Evolutionary conservation across 2,888 invertebrate genomes (phyloP), one percentile per base, ranked within the genome.

Genomic region (Hedya salicella): DNA sequence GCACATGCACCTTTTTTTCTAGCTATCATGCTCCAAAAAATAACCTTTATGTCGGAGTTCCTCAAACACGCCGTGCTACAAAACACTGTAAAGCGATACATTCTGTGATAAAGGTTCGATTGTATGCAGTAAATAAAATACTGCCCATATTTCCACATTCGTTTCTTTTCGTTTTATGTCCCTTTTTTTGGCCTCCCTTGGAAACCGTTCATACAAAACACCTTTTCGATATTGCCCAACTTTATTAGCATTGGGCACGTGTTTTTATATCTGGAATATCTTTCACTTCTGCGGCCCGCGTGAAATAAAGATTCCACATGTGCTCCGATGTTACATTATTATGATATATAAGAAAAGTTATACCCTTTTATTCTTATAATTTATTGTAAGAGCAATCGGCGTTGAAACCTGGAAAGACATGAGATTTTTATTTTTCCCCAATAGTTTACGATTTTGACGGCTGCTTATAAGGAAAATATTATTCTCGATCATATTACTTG

Each of bases 111-210:
- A 88, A 91, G 89, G 90, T 86, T 87, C 91, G 83, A 91, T 91
- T 92, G 91, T 90, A 87, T 89, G 88, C 87, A 90, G 91, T 91
- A 92, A 92, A 92, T 92, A 92, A 92, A 90, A 92, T 91, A 92
- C 91, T 87, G 87, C 82, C 85, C 88, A 89, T 91, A 89, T 89
- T 90, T 91, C 88, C 86, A 88, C 88, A 87, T 90, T 89, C 88
- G 87, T 88, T 89, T 89, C 87, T 88, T 87, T 82, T 77, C 81
- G 78, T 88, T 88, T 91, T 91, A 90, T 86, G 85, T 80, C 86
- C 88, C 81, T 85, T 88, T 89, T 88, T 88, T 88, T 88, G 85
- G 87, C 83, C 81, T 86, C 85, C 75, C 81, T 80, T 80, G 83
- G 83, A 88, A 89, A 88, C 83, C 88, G 87, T 89, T 89, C 88